Base-by-base conservation (phyloP, 2,113 vertebrate species). In the Lycocorax pyrrhopterus region DNA sequence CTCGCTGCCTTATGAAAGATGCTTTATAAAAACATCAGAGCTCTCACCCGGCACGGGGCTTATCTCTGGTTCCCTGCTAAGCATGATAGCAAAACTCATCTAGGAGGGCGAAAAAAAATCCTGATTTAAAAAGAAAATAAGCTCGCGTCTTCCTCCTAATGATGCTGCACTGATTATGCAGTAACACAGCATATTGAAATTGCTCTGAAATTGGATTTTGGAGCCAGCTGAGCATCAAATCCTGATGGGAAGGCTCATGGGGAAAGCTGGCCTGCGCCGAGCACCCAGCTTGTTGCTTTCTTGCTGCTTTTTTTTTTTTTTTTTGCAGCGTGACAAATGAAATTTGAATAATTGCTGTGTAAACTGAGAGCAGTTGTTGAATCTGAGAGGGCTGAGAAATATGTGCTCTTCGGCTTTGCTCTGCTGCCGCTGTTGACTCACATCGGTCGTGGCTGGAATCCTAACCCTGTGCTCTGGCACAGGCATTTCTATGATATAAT, bases 331-430 rank as follows among this genome's bases (percentile, higher is more conserved):
- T 92, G 93, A 91, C 74, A 76, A 72, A 91, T 55, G 79, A 80
- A 69, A 91, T 82, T n/a, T 80, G 88, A 94, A 67, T 95, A 94
- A 96, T 87, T 87, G 88, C 93, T 84, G 10, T 83, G 95, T 85
- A 95, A 96, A 95, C 80, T 2, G 80, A 94, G 91, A 90, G 69
- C 47, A 17, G 85, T 69, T 80, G 66, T 72, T 79, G 87, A 59
- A 93, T 74, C 37, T 11, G 82, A 67, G 84, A 85, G 60, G 84
- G 56, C 68, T 89, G 90, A 63, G 53, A 82, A 91, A n/a, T 6
- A 3, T 1, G 33, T 13, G 25, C 72, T 69, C 49, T 35, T 43
- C 5, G 8, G 80, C 72, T 51, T 4, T 51, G 63, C 51, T 62
- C 39, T 18, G 82, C 17, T 33, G 63, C 87, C 11, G 62, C 0